Evolutionary conservation across 2,797 vertebrate genomes (phyloP).

Genomic region (Telmatherina bonti): DNA sequence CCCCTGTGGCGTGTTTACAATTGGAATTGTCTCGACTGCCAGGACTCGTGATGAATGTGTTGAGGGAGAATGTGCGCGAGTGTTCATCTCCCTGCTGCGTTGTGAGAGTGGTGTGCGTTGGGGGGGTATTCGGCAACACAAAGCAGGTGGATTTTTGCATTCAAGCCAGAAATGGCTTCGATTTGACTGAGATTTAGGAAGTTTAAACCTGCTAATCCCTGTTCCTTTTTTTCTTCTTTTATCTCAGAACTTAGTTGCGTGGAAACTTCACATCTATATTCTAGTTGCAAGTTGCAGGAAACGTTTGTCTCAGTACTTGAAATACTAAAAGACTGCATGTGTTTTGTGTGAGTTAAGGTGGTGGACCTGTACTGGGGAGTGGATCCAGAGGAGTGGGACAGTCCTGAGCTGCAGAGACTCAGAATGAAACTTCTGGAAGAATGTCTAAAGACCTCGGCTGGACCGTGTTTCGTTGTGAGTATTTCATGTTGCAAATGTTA

Average conservation of each 20-base stretch:
- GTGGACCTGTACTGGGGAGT: slow-evolving; percentile 98
- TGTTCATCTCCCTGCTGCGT: slow-evolving; percentile 19
- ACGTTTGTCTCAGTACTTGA: not conserved
- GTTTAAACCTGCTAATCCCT: slow-evolving; percentile 5
- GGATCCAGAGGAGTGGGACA: slow-evolving; percentile 94
- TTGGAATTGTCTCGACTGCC: slow-evolving; percentile 67
- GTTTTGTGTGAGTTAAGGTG: slow-evolving; percentile 82
- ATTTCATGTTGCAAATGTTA: not conserved
- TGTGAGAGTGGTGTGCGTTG: slow-evolving; percentile 1
- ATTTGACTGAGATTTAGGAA: slow-evolving; percentile 3
- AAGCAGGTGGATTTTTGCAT: slow-evolving; percentile 15
- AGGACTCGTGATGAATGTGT: slow-evolving; percentile 71
- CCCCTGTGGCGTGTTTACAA: slow-evolving; percentile 70
- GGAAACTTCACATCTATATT: not conserved
- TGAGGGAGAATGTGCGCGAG: slow-evolving; percentile 32
- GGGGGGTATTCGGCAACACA: not conserved
- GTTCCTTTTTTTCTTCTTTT: not conserved
- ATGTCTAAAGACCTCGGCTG: slow-evolving; percentile 96
- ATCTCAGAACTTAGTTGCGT: not conserved
- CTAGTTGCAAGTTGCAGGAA: not conserved
- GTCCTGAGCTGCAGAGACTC: slow-evolving; percentile 92
- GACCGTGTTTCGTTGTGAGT: slow-evolving; percentile 99
- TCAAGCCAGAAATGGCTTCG: not conserved
- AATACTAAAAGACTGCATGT: not conserved
- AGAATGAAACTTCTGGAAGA: slow-evolving; percentile 97